Evolutionary conservation across 2,888 invertebrate genomes (phyloP).

Genomic region (Didymodactylos carnosus): DNA sequence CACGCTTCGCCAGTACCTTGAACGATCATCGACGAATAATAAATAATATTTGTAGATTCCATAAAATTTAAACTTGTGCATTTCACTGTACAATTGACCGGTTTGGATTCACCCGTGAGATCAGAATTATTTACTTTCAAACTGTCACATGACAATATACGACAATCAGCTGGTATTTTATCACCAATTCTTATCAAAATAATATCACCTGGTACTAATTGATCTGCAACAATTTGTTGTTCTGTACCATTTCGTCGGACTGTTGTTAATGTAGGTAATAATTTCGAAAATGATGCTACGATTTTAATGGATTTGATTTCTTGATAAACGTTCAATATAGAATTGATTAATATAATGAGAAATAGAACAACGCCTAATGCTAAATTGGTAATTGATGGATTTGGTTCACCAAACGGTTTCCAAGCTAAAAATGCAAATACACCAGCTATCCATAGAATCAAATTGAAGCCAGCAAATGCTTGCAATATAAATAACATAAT

Average conservation of each 20-base stretch:
- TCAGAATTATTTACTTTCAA: neutral
- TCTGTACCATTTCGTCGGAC: constrained; percentile 7
- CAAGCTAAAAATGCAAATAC: neutral
- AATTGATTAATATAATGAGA: neutral
- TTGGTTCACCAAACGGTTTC: neutral
- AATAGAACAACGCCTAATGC: constrained; percentile 1
- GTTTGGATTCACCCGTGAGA: neutral
- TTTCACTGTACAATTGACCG: neutral
- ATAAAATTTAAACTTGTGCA: neutral
- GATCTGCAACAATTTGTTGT: neutral
- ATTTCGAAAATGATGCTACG: neutral
- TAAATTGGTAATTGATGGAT: neutral
- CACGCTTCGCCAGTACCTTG: constrained; percentile 1
- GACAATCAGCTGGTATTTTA: constrained; percentile 36
- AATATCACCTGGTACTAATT: neutral
- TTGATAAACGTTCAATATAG: constrained; percentile 2
- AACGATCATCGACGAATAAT: neutral
- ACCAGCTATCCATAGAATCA: neutral
- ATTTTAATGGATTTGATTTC: constrained; percentile 9
- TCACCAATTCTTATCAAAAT: neutral
- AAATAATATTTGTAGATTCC: constrained; percentile 6
- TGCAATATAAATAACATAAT: neutral
- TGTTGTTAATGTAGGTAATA: neutral
- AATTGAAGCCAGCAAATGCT: neutral
- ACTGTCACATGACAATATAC: constrained; percentile 39